phyloP scores from a whole-genome alignment of 2,113 vertebrate genomes.

The Gallinago paraguaiae region DNA sequence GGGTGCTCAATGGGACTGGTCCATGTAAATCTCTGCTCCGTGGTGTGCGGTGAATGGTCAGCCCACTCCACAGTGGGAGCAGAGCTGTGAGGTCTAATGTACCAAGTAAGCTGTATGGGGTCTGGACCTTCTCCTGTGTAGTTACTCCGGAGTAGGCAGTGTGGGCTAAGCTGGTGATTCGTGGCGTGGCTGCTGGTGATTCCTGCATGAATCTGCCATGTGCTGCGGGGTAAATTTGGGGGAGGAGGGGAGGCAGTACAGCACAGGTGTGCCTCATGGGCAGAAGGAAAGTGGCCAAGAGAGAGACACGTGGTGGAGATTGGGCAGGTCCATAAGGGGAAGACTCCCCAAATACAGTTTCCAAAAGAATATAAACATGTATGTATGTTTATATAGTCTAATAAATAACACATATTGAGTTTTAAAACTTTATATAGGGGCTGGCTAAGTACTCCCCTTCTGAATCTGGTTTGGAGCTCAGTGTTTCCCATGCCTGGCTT shows the following conservation, averaged over 20 bases:
- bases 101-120: too few relatives aligned
- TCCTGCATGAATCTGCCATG: neutral
- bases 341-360: neutral
- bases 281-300: neutral
- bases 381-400: neutral
- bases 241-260: neutral
- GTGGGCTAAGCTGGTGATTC: neutral
- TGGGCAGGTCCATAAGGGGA: neutral
- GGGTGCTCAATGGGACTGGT: neutral
- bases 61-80: neutral
- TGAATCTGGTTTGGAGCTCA: neutral
- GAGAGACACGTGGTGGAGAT: fast-evolving
- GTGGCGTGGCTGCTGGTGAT: neutral
- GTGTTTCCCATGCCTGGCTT: neutral
- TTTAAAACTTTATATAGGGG: neutral
- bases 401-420: neutral
- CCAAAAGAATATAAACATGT: neutral
- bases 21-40: neutral
- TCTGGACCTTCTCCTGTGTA: fast-evolving
- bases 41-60: fast-evolving
- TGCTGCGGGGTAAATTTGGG: neutral
- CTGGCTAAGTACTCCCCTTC: neutral
- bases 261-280: neutral
- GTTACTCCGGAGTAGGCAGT: neutral
- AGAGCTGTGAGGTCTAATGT: neutral